Conservation (phyloP, 2,797 vertebrate genomes). For the Oreochromis grahami region DNA sequence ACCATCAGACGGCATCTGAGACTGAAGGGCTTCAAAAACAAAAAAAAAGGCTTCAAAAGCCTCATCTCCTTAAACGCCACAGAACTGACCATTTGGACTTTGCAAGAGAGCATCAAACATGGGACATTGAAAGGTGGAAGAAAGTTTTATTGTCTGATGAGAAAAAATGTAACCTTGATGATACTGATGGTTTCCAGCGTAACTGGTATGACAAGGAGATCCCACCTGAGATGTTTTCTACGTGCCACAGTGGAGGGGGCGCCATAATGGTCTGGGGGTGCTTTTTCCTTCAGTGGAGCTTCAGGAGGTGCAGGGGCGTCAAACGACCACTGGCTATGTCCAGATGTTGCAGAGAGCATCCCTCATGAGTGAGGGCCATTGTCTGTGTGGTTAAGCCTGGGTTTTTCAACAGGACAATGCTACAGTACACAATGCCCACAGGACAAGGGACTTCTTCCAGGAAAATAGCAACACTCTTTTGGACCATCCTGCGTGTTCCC, state of each 20-base stretch:
- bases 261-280: neutral
- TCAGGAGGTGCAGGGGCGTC: neutral
- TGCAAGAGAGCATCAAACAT: neutral
- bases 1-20: too few relatives aligned
- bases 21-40: too few relatives aligned
- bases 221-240: neutral
- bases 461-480: too few relatives aligned
- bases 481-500: too few relatives aligned
- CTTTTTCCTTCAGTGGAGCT: neutral
- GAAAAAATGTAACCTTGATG: neutral
- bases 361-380: neutral
- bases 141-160: neutral
- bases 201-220: neutral
- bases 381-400: neutral
- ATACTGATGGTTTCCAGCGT: neutral
- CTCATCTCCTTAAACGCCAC: too few relatives aligned
- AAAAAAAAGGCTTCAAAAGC: too few relatives aligned
- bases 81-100: too few relatives aligned
- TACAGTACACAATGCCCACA: neutral
- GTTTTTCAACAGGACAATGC: neutral
- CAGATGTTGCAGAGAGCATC: neutral
- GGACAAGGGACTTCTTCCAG: too few relatives aligned
- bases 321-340: neutral
- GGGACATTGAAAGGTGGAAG: neutral
- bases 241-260: neutral